Conservation (phyloP, 1,140 invertebrate species). For the Drosophila ercepeae region DNA sequence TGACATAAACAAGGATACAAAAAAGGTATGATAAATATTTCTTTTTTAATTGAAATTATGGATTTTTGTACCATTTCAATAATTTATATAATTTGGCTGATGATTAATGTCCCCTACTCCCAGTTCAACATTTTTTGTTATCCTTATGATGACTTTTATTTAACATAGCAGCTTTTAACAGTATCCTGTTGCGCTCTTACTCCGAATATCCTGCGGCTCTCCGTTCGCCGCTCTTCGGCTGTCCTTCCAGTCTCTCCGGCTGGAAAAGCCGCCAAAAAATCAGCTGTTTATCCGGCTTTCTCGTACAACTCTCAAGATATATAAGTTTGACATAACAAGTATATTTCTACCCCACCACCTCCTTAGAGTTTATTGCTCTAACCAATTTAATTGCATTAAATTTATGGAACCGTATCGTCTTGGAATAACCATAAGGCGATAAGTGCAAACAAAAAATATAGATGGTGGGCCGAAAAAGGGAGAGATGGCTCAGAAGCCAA, state of each 20-base stretch:
- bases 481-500: neutral
- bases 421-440: constrained; percentile 28
- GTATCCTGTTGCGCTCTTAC: constrained; percentile 43
- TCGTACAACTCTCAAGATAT: neutral
- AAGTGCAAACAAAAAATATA: constrained; percentile 2
- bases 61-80: no score
- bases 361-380: constrained; percentile 36
- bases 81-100: no score
- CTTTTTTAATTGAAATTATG: neutral
- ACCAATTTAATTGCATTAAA: constrained; percentile 59
- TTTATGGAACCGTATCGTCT: constrained; percentile 49
- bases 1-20: neutral
- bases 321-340: constrained; percentile 22
- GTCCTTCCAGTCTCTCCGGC: constrained; percentile 17
- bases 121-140: neutral
- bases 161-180: constrained; percentile 12
- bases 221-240: constrained; percentile 14
- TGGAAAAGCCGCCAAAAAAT: constrained; percentile 68
- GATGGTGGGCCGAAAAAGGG: neutral
- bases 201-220: constrained; percentile 43
- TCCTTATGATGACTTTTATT: neutral
- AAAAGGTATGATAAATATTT: neutral
- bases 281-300: constrained; percentile 51
- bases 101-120: neutral
- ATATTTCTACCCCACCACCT: constrained; percentile 8